Evolutionary conservation across 2,888 invertebrate species (phyloP).

Genomic region (Macaria notata): DNA sequence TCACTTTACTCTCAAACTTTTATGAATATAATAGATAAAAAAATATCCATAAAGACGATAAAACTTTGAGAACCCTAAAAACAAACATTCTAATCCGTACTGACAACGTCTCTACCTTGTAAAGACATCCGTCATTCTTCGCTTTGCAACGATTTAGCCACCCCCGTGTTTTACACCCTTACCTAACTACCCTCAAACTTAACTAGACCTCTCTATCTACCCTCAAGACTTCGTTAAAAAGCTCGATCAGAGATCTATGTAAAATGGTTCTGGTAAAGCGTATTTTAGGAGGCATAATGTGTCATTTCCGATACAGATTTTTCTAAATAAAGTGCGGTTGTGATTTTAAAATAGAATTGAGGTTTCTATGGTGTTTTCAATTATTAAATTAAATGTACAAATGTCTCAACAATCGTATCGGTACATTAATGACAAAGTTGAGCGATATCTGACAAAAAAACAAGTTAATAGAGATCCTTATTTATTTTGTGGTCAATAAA

Average conservation of each 20-base stretch:
- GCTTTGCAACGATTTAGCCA: constrained; percentile 57
- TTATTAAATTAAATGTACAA: constrained; percentile 18
- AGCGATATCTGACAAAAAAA: too few relatives aligned
- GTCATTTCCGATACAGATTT: constrained; percentile 65
- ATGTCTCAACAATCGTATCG: too few relatives aligned
- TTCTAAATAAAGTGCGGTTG: constrained; percentile 33
- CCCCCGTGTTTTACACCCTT: constrained; percentile 56
- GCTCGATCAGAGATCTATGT: constrained; percentile 29
- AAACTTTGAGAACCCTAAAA: constrained; percentile 50
- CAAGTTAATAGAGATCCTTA: too few relatives aligned
- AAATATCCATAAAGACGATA: background rate
- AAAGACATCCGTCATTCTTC: constrained; percentile 79
- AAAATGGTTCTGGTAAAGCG: constrained; percentile 28
- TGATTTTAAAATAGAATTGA: constrained; percentile 33
- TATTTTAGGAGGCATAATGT: constrained; percentile 60
- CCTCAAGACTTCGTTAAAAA: background rate
- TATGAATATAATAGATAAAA: too few relatives aligned
- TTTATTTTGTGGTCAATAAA: too few relatives aligned
- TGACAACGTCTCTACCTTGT: constrained; percentile 73
- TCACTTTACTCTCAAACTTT: too few relatives aligned
- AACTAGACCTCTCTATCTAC: constrained; percentile 32
- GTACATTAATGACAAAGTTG: too few relatives aligned
- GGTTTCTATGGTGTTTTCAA: constrained; percentile 36
- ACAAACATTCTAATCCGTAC: constrained; percentile 43
- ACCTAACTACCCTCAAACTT: constrained; percentile 47